These are phyloP conservation scores for Drosophila paranaensis DNA, from an alignment of 2,888 invertebrate genomes.

Conservation along the genomic window DNA sequence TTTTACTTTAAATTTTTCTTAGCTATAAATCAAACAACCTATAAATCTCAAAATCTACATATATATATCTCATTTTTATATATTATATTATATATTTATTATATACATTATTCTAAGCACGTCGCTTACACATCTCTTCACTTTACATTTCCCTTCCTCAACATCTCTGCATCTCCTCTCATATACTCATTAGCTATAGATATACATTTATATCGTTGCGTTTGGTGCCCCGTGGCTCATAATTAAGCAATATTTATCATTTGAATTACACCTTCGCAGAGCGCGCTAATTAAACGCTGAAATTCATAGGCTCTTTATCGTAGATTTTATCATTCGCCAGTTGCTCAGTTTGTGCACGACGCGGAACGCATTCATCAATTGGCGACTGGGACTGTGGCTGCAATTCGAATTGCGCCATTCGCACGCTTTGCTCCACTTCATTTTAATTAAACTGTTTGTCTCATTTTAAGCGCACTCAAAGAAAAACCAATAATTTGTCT, in stretches of 20 bases:
- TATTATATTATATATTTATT: no score
- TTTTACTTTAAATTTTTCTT: no score
- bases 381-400: constrained; percentile 13
- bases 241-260: constrained; percentile 14
- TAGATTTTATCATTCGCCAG: constrained; percentile 1
- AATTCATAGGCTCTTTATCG: constrained; percentile 19
- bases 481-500: constrained; percentile 78
- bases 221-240: not conserved
- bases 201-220: not conserved
- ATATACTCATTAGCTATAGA: not conserved
- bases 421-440: constrained; percentile 67
- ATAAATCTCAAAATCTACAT: no score
- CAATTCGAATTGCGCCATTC: constrained; percentile 66
- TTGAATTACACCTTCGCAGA: constrained; percentile 4
- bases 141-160: not conserved
- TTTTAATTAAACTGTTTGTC: constrained; percentile 70
- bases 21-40: no score
- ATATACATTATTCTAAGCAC: no score
- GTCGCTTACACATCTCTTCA: no score
- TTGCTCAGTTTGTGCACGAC: not conserved
- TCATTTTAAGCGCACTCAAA: constrained; percentile 61
- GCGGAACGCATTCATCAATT: constrained; percentile 35
- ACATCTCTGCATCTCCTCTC: not conserved
- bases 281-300: constrained; percentile 29
- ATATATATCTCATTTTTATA: no score